Evolutionary conservation across 2,113 vertebrate species (phyloP).

Genomic region (Zapornia atra): DNA sequence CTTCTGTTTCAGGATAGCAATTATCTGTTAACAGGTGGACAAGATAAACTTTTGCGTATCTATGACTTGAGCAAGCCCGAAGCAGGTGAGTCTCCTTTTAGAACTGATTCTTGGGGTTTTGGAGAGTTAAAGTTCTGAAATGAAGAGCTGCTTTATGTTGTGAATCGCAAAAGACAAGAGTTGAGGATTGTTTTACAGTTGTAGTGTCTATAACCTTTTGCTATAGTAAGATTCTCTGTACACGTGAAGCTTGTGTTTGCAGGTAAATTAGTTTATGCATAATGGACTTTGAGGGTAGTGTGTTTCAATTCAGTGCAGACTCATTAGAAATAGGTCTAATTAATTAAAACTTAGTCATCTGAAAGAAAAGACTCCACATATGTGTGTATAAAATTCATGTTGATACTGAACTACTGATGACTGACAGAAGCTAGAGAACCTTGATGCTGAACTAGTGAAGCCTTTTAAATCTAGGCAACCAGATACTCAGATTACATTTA

Average conservation of each 20-base stretch:
- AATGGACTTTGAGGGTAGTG: neutral
- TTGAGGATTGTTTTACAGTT: neutral
- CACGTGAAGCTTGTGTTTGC: neutral
- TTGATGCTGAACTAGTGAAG: neutral
- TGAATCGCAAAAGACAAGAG: neutral
- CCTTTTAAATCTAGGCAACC: neutral
- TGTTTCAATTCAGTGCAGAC: neutral
- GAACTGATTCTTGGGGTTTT: neutral
- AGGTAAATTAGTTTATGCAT: neutral
- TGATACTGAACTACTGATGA: neutral
- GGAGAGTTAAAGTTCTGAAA: neutral
- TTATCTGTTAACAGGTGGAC: constrained; percentile 92
- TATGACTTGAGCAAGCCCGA: constrained; percentile 93
- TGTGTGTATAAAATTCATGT: neutral
- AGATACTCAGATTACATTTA: neutral
- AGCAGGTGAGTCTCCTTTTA: constrained; percentile 80
- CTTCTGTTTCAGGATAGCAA: constrained; percentile 88
- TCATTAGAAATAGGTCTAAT: neutral
- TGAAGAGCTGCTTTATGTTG: neutral
- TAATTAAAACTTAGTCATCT: neutral
- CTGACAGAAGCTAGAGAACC: neutral
- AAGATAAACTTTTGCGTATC: constrained; percentile 95
- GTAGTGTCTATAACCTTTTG: neutral
- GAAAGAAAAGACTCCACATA: neutral
- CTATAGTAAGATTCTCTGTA: neutral